These are phyloP conservation scores for Triplophysa dalaica DNA, from an alignment of 2,113 vertebrate species.

Conservation along the genomic window DNA sequence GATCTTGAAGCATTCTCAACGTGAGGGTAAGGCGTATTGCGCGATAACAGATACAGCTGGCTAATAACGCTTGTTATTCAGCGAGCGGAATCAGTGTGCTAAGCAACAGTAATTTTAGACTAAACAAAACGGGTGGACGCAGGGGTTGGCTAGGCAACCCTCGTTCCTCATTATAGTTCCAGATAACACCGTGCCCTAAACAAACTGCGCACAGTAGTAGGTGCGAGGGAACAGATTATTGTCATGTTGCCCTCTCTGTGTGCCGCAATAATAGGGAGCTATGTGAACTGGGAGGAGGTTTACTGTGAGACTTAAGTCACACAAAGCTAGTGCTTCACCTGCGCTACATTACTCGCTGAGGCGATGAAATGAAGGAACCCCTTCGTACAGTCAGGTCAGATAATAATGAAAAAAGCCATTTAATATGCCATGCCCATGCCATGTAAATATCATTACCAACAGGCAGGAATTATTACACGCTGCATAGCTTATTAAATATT, in stretches of 20 bases:
- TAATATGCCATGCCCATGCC: slow-evolving; percentile 51
- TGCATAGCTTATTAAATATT: slow-evolving; percentile 52
- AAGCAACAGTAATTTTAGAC: slow-evolving; percentile 50
- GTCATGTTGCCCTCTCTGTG: slow-evolving; percentile 8
- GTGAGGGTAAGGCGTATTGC: neutral
- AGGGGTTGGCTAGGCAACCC: slow-evolving; percentile 45
- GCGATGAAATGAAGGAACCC: neutral
- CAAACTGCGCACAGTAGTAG: slow-evolving; percentile 29
- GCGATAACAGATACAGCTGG: slow-evolving; percentile 19
- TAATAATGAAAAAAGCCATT: slow-evolving; percentile 47
- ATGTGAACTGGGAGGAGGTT: slow-evolving; percentile 13
- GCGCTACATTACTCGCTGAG: neutral
- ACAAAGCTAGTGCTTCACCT: slow-evolving; percentile 11
- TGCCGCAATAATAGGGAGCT: slow-evolving; percentile 11
- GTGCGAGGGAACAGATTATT: slow-evolving; percentile 31
- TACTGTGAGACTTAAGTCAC: slow-evolving; percentile 7
- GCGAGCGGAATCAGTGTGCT: slow-evolving; percentile 23
- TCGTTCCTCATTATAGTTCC: slow-evolving; percentile 38
- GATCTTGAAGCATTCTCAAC: neutral
- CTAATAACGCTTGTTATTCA: slow-evolving; percentile 28
- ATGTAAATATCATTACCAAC: slow-evolving; percentile 57
- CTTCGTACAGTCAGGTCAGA: slow-evolving; percentile 44
- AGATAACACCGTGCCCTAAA: slow-evolving; percentile 45
- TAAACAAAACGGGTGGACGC: slow-evolving; percentile 47
- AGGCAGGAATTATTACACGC: slow-evolving; percentile 38